These are phyloP conservation scores for Rhagophthalmus giganteus DNA, from an alignment of 2,888 invertebrate species.

Conservation along the genomic window DNA sequence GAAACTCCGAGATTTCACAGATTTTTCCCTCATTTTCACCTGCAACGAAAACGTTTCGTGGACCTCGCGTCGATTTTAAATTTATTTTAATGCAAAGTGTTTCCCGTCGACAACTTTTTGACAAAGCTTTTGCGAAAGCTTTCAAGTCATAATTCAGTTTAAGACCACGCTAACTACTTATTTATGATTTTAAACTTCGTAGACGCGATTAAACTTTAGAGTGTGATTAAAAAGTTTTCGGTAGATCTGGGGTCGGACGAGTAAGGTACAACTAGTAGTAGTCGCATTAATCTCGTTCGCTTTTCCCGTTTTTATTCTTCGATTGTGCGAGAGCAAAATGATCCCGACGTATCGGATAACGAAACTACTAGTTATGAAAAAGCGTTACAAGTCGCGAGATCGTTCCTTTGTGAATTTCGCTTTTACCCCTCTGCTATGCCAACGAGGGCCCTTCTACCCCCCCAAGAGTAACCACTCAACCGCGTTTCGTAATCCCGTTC, in stretches of 20 bases:
- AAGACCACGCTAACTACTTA: slow-evolving; percentile 33
- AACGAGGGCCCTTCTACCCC: slow-evolving; percentile 27
- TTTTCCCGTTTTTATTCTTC: not conserved
- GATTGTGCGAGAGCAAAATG: not conserved
- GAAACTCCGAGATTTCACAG: slow-evolving; percentile 38
- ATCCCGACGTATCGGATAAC: too few relatives aligned
- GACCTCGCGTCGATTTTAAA: slow-evolving; percentile 1
- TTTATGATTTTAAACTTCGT: slow-evolving; percentile 39
- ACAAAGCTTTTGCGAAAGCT: slow-evolving; percentile 20
- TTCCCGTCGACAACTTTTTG: slow-evolving; percentile 15
- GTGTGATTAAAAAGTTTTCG: slow-evolving; percentile 43
- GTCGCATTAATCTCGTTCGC: slow-evolving; percentile 28
- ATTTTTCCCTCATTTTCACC: slow-evolving; percentile 12
- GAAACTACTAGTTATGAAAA: slow-evolving; percentile 30
- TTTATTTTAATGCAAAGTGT: slow-evolving; percentile 10
- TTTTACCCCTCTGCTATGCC: slow-evolving; percentile 31
- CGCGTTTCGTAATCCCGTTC: slow-evolving; percentile 36
- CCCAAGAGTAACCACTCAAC: slow-evolving; percentile 33
- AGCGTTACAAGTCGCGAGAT: slow-evolving; percentile 29
- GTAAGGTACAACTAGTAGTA: too few relatives aligned
- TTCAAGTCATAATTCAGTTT: slow-evolving; percentile 28
- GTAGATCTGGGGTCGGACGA: slow-evolving; percentile 39
- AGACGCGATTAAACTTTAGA: slow-evolving; percentile 45
- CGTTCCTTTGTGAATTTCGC: slow-evolving; percentile 31
- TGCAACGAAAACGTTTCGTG: not conserved